These are phyloP conservation scores for Cosmopolites sordidus DNA, from an alignment of 2,888 invertebrate species.

Conservation along the genomic window DNA sequence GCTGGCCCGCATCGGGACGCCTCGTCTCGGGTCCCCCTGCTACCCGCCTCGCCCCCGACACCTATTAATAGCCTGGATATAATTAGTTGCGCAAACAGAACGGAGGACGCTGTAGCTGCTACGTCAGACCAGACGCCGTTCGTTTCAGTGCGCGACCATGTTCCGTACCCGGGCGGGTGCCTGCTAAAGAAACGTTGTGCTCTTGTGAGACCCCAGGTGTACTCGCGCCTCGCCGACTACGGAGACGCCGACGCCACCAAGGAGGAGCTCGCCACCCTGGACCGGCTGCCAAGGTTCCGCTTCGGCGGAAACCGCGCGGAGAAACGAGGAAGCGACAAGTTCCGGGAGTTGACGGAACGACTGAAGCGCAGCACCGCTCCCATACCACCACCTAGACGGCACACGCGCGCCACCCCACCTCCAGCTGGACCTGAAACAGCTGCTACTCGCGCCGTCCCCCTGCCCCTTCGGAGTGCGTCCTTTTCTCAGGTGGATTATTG, in stretches of 20 bases:
- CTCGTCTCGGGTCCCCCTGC: conserved; percentile 47
- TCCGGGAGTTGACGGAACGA: conserved; percentile 73
- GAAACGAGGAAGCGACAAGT: conserved; percentile 60
- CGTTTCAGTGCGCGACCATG: conserved; percentile 43
- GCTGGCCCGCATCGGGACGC: conserved; percentile 49
- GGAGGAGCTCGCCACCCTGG: conserved; percentile 57
- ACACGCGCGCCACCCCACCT: conserved; percentile 32
- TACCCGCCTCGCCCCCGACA: conserved; percentile 35
- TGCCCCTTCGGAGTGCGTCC: conserved; percentile 78
- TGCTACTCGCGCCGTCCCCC: conserved; percentile 27
- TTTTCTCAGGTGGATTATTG: conserved; percentile 81
- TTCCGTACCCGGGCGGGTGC: conserved; percentile 41
- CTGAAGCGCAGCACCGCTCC: conserved; percentile 55
- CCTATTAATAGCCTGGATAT: conserved; percentile 50
- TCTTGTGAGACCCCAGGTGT: conserved; percentile 45
- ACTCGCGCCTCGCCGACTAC: conserved; percentile 43
- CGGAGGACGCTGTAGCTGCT: conserved; percentile 40
- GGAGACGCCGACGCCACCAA: conserved; percentile 42
- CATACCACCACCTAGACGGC: conserved; percentile 40
- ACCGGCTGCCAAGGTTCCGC: conserved; percentile 75
- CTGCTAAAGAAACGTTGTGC: conserved; percentile 45
- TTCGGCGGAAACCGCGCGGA: conserved; percentile 56
- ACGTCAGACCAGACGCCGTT: conserved; percentile 43
- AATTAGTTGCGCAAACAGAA: conserved; percentile 50
- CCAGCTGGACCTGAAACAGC: conserved; percentile 36